Conservation (phyloP, 2,113 vertebrate genomes). For the Melanocharis versteri region DNA sequence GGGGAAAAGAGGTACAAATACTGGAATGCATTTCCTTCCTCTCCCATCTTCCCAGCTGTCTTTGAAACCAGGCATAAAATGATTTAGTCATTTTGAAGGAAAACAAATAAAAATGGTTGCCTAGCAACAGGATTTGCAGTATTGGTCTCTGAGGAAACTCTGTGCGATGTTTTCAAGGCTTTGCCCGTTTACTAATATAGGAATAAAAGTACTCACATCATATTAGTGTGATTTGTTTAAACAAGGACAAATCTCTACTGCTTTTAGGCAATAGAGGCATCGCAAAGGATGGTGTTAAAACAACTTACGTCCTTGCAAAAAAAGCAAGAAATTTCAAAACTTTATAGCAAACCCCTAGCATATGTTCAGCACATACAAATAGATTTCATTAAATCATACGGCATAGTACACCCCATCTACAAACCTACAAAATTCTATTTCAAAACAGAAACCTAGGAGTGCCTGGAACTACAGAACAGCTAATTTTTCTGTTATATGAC, state of each 20-base stretch:
- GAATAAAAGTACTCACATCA: background rate
- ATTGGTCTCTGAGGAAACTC: background rate
- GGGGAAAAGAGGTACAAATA: background rate
- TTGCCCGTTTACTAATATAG: background rate
- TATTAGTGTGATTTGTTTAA: background rate
- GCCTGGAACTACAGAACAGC: background rate
- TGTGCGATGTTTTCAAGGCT: background rate
- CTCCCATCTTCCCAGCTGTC: background rate
- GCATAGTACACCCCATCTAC: background rate
- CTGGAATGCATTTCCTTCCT: background rate
- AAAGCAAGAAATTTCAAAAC: background rate
- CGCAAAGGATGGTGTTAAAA: background rate
- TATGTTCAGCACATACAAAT: background rate
- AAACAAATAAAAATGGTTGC: constrained; percentile 14
- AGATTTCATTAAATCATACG: background rate
- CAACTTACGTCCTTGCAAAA: background rate
- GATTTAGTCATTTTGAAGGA: background rate
- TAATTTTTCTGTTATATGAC: background rate
- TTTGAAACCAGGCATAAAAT: background rate
- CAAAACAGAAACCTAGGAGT: background rate
- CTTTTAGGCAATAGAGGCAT: accelerated
- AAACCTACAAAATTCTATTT: background rate
- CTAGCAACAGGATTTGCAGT: constrained; percentile 7
- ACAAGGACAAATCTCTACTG: background rate
- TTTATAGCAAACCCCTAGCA: background rate